These are phyloP conservation scores for Rhinogobio ventralis DNA, from an alignment of 2,797 vertebrate genomes.

Conservation along the genomic window DNA sequence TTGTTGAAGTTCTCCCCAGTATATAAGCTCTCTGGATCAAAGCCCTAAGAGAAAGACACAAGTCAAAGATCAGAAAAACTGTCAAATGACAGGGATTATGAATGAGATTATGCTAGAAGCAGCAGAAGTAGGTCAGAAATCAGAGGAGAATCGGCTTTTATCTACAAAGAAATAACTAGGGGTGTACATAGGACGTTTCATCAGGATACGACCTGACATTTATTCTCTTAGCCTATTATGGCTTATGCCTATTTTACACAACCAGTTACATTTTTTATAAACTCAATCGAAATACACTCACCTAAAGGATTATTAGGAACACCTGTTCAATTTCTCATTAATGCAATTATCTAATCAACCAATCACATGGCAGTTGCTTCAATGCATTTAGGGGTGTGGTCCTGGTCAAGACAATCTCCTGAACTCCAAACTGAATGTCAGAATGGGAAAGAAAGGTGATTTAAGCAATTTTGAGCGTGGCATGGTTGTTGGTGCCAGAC, in stretches of 20 bases:
- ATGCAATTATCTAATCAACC: no score
- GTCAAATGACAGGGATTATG: neutral
- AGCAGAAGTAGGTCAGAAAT: conserved; percentile 40
- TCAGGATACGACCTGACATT: neutral
- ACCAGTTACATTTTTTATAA: neutral
- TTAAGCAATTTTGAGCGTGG: no score
- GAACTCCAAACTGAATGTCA: no score
- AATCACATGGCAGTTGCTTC: no score
- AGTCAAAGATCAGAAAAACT: conserved; percentile 53
- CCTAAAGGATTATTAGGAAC: no score
- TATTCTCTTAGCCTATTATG: neutral
- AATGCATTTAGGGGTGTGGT: no score
- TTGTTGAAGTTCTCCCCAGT: conserved; percentile 89
- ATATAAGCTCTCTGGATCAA: conserved; percentile 91
- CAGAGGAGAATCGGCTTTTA: conserved; percentile 4
- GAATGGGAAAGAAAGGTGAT: no score
- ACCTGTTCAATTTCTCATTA: no score
- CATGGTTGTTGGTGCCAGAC: no score
- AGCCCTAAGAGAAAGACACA: conserved; percentile 79
- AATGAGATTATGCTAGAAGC: no score
- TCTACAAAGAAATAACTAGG: neutral
- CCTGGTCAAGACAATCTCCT: no score
- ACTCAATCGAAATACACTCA: neutral
- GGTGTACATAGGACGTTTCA: neutral
- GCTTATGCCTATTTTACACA: neutral